Evolutionary conservation across 2,113 vertebrate species (phyloP).

Genomic region (Hiodon alosoides): DNA sequence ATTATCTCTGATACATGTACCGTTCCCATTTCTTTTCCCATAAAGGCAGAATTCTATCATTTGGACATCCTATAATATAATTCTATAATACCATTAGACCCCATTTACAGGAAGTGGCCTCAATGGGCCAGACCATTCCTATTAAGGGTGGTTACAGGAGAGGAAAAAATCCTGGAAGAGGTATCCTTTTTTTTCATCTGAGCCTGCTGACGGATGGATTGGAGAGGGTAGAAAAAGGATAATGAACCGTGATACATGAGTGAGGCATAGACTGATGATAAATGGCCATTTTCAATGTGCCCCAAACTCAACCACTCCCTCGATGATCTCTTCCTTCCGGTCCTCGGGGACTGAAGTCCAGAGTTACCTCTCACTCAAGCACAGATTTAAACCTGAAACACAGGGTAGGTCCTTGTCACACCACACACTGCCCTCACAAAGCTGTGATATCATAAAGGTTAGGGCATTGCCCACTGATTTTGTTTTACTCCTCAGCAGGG

Average conservation of each 20-base stretch:
- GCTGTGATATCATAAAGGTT: no score
- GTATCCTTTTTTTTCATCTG: constrained; percentile 67
- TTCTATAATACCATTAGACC: not conserved
- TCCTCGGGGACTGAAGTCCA: constrained; percentile 30
- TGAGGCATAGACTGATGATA: constrained; percentile 57
- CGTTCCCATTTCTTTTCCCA: no score
- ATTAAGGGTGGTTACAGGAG: constrained; percentile 62
- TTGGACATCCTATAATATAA: no score
- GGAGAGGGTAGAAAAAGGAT: constrained; percentile 65
- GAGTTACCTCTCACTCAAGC: no score
- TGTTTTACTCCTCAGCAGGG: no score
- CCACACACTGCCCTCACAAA: no score
- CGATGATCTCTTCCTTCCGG: constrained; percentile 51
- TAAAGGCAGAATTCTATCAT: no score
- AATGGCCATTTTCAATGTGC: constrained; percentile 63
- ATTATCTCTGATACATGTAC: no score
- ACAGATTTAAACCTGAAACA: no score
- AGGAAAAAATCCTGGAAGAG: constrained; percentile 52
- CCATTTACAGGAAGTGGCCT: constrained; percentile 60
- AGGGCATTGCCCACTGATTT: no score
- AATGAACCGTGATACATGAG: constrained; percentile 23
- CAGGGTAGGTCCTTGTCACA: no score
- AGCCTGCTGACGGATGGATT: constrained; percentile 59
- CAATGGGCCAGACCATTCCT: constrained; percentile 46
- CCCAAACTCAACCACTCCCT: constrained; percentile 49